A percentile compares a stretch with the other conserved stretches of the same genome.
Evolutionary conservation across 2,797 vertebrate species (phyloP).

Genomic region (Perodicticus potto): DNA sequence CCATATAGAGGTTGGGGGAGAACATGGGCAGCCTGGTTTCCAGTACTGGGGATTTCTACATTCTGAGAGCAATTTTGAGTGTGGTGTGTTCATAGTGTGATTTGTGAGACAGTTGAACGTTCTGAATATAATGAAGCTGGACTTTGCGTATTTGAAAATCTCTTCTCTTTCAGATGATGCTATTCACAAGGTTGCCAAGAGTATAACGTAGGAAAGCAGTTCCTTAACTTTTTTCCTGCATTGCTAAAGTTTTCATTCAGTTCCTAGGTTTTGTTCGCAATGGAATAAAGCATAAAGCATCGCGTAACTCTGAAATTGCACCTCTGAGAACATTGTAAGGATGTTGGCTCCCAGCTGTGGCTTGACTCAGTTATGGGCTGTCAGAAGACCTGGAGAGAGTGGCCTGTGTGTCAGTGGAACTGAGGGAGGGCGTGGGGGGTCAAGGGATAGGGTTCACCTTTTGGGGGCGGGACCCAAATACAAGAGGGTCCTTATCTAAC

Average conservation of each 20-base stretch:
- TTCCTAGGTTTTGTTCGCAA: not conserved
- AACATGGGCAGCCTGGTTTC: not conserved
- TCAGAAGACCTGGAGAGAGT: not conserved
- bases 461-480: no score
- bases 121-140: not conserved
- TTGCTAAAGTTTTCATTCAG: not conserved
- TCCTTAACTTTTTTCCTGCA: not conserved
- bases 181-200: not conserved
- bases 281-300: not conserved
- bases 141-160: not conserved
- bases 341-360: not conserved
- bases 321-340: not conserved
- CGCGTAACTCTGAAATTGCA: not conserved
- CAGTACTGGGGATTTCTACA: not conserved
- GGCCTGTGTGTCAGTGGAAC: not conserved
- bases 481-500: no score
- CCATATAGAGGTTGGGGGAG: not conserved
- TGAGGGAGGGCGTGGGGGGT: not conserved
- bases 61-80: not conserved
- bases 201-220: not conserved
- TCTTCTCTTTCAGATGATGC: not conserved
- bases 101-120: not conserved
- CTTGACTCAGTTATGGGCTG: not conserved
- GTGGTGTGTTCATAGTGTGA: not conserved
- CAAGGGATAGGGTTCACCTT: no score